Evolutionary conservation across 2,888 invertebrate genomes (phyloP).

Genomic region (Hirtodrosophila duncani): DNA sequence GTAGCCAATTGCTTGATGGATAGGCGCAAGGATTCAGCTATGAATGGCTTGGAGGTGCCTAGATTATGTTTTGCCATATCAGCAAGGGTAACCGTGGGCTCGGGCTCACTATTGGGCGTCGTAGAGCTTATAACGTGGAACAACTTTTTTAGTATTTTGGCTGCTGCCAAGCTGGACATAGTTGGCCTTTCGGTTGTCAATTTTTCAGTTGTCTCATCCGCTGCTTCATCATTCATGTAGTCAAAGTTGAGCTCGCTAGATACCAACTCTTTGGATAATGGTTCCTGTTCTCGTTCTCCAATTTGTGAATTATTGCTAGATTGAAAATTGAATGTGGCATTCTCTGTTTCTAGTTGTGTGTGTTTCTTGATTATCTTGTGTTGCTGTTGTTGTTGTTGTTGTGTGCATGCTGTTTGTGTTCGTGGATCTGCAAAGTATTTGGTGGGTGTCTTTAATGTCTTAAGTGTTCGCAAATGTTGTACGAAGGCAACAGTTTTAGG

Average conservation of each 20-base stretch:
- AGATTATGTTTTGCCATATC: conserved; percentile 44
- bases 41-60: conserved; percentile 46
- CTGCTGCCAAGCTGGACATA: conserved; percentile 48
- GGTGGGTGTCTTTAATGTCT: conserved; percentile 26
- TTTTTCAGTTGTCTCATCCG: conserved; percentile 1
- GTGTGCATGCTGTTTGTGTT: conserved; percentile 36
- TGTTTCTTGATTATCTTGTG: conserved; percentile 11
- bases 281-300: conserved; percentile 20
- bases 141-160: conserved; percentile 38
- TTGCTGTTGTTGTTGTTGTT: conserved; percentile 15
- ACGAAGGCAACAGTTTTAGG: background rate
- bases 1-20: conserved; percentile 44
- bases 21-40: conserved; percentile 41
- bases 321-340: background rate
- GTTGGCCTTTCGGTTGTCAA: conserved; percentile 1
- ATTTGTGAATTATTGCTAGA: conserved; percentile 7
- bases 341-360: conserved; percentile 13
- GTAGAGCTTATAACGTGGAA: conserved; percentile 43
- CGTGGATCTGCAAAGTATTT: conserved; percentile 46
- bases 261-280: conserved; percentile 23
- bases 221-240: conserved; percentile 44
- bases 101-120: background rate
- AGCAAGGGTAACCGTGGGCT: conserved; percentile 31
- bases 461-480: background rate
- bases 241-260: conserved; percentile 30